Evolutionary conservation across 2,113 vertebrate genomes (phyloP).

Genomic region (Machaerirhynchus nigripectus): DNA sequence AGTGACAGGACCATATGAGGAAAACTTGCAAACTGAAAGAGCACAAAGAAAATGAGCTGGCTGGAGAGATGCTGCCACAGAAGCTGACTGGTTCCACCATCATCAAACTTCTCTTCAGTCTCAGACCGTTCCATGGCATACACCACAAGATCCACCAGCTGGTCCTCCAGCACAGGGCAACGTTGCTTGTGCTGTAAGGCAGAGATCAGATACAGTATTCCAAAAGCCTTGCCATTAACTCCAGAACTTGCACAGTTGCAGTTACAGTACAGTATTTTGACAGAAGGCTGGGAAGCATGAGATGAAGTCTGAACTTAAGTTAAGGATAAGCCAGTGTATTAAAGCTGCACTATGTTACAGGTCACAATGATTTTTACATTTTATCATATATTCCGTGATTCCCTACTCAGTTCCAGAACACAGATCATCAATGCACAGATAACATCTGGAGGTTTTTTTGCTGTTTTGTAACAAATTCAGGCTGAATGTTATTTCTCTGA

Average conservation of each 20-base stretch:
- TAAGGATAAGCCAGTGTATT: conserved; percentile 75
- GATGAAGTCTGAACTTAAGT: conserved; percentile 77
- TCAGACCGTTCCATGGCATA: conserved; percentile 99
- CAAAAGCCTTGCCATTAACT: conserved; percentile 66
- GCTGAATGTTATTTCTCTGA: background rate
- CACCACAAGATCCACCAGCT: conserved; percentile 97
- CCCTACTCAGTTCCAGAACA: background rate
- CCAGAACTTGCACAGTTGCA: conserved; percentile 27
- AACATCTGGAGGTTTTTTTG: accelerated
- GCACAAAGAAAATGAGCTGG: conserved; percentile 99
- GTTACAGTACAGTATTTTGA: conserved; percentile 47
- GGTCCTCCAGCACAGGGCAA: conserved; percentile 97
- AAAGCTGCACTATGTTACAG: conserved; percentile 79
- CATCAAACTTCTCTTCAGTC: conserved; percentile 97
- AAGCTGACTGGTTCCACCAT: conserved; percentile 96
- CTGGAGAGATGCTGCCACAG: conserved; percentile 99
- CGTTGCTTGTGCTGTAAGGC: conserved; percentile 95
- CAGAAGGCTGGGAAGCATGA: conserved; percentile 77
- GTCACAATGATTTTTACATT: background rate
- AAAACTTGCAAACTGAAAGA: conserved; percentile 99
- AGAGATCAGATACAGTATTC: conserved; percentile 78
- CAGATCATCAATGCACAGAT: background rate
- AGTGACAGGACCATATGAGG: conserved; percentile 98
- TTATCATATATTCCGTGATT: background rate
- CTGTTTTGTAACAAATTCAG: background rate